Base-by-base conservation (phyloP, 1,140 invertebrate species). In the Cotesia glomerata region DNA sequence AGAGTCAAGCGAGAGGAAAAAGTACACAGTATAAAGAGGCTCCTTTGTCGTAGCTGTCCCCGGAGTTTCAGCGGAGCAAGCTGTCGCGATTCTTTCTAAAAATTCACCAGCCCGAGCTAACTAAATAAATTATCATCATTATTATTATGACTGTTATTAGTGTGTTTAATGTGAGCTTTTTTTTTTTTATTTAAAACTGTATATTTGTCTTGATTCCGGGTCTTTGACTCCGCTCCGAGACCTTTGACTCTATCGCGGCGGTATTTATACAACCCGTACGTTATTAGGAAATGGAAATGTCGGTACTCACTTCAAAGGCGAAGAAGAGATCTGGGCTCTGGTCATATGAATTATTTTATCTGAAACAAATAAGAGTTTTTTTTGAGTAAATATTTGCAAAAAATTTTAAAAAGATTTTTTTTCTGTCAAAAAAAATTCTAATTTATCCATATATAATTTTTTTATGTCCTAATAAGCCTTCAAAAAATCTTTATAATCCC, bases 271-370 rank as follows among this genome's bases (percentile, higher is more conserved):
- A 54, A 7, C 16, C 13, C 52, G 16, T 54, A 34, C 5, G 58
- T 32, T 36, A 58, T 16, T 51, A 49, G 1, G 7, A 58, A 9
- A 59, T 4, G 5, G 4, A 18, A 16, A 35, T 64, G 8, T 26
- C 5, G 11, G n/a, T 71, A 77, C 77, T 78, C 62, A 78, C 77
- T 75, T 74, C 18, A 72, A 75, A 71, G 74, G 63, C 8, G 56
- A 69, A 39, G 73, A 63, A 51, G 66, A 34, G 52, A 65, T 75
- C 52, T 70, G 69, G 71, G 62, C 59, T 54, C 62, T 72, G 26
- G 67, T 65, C 77, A 77, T 78, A 56, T 69, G 74, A 68, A 77
- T 26, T 72, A 74, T 64, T 58, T 62, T 32, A 75, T 61, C 77
- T 78, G 72, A 35, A 77, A 78, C 59, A 58, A 73, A 69, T 16